Evolutionary conservation across 2,797 vertebrate genomes (phyloP).

Genomic region (Anguilla anguilla): DNA sequence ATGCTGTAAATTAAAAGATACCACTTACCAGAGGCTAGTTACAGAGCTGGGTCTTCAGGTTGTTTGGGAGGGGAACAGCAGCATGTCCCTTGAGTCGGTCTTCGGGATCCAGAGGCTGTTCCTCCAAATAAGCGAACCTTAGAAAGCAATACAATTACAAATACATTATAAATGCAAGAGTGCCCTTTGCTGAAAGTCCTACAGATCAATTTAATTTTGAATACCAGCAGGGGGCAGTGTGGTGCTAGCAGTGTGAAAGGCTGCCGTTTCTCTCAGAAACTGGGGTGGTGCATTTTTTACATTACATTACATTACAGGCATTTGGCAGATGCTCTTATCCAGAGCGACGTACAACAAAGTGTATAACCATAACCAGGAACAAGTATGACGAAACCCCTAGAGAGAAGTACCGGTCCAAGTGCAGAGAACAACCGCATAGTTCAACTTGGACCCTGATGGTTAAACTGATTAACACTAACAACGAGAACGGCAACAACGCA

Average conservation of each 20-base stretch:
- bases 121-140: not conserved
- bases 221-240: conserved; percentile 10
- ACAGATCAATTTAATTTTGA: not conserved
- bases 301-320: too few relatives aligned
- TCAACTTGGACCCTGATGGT: too few relatives aligned
- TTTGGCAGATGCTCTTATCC: too few relatives aligned
- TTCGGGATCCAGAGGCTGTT: not conserved
- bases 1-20: not conserved
- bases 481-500: too few relatives aligned
- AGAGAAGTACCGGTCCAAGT: too few relatives aligned
- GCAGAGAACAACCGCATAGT: too few relatives aligned
- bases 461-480: too few relatives aligned
- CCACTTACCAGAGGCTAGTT: not conserved
- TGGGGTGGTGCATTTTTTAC: not conserved
- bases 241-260: not conserved
- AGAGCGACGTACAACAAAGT: too few relatives aligned
- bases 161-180: not conserved
- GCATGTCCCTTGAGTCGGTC: not conserved
- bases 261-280: not conserved
- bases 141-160: not conserved
- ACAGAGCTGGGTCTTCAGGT: not conserved
- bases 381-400: too few relatives aligned
- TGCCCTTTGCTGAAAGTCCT: not conserved
- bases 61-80: not conserved
- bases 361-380: too few relatives aligned